phyloP scores from a whole-genome alignment of 1,140 invertebrate species.

The Bombus cullumanus region DNA sequence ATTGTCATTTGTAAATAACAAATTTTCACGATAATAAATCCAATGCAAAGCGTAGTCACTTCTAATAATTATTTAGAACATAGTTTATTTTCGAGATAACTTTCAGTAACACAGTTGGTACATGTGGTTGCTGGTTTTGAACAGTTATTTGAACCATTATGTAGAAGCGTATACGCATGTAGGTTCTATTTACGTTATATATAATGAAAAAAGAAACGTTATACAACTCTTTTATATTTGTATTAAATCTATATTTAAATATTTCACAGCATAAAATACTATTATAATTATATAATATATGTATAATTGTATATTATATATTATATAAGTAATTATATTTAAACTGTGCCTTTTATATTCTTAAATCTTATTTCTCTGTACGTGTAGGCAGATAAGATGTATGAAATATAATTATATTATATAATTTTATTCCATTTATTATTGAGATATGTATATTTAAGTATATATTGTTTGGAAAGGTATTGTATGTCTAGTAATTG shows the following conservation, averaged over 20 bases:
- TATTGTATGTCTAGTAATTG: constrained; percentile 12
- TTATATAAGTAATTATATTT: constrained; percentile 30
- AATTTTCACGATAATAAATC: not conserved
- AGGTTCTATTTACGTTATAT: constrained; percentile 20
- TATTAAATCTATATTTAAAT: not conserved
- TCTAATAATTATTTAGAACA: not conserved
- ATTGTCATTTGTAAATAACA: constrained; percentile 21
- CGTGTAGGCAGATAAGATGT: not conserved
- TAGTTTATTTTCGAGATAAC: not conserved
- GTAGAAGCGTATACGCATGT: constrained; percentile 29
- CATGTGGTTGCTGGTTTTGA: constrained; percentile 54
- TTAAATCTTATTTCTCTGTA: constrained; percentile 14
- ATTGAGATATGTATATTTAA: constrained; percentile 1
- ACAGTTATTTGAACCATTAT: constrained; percentile 30
- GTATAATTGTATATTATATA: too few species aligned
- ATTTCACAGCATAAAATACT: not conserved
- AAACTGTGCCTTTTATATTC: constrained; percentile 3
- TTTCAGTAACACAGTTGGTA: constrained; percentile 11
- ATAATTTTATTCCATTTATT: constrained; percentile 11
- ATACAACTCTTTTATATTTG: not conserved
- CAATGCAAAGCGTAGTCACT: not conserved
- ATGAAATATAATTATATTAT: not conserved
- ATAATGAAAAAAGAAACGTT: not conserved
- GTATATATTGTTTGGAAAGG: not conserved
- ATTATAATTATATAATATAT: too few species aligned